Evolutionary conservation across 2,113 vertebrate genomes (phyloP).

Genomic region (Cebus imitator): DNA sequence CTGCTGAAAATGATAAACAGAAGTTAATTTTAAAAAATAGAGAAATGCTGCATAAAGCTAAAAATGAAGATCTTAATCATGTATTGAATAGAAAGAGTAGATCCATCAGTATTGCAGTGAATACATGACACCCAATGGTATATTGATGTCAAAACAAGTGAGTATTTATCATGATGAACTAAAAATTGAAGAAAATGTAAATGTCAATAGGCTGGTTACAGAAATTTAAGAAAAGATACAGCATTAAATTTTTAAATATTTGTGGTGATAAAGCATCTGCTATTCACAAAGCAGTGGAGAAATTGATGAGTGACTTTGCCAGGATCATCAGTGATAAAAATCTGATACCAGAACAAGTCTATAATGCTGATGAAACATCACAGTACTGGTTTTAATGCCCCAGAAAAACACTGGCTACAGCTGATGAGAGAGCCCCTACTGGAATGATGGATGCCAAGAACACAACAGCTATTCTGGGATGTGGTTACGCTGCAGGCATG

Average conservation of each 20-base stretch:
- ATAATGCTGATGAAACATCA: background rate
- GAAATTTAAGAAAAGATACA: background rate
- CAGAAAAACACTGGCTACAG: background rate
- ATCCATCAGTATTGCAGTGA: background rate
- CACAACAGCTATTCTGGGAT: background rate
- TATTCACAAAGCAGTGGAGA: background rate
- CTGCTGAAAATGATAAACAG: background rate
- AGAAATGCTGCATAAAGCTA: background rate
- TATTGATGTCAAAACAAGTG: background rate
- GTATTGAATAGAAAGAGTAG: background rate
- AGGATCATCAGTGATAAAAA: background rate
- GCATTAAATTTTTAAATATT: background rate
- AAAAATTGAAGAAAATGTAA: background rate
- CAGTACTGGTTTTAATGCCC: background rate
- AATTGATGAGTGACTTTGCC: background rate
- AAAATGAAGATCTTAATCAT: background rate
- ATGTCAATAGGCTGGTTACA: background rate
- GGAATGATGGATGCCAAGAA: background rate
- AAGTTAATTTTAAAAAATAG: background rate
- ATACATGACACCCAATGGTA: background rate
- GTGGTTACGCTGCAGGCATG: background rate
- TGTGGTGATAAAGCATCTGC: background rate
- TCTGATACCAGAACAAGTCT: background rate
- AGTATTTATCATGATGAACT: background rate
- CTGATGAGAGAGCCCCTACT: background rate